Evolutionary conservation across 2,888 invertebrate species (phyloP).

Genomic region (Bibio marci): DNA sequence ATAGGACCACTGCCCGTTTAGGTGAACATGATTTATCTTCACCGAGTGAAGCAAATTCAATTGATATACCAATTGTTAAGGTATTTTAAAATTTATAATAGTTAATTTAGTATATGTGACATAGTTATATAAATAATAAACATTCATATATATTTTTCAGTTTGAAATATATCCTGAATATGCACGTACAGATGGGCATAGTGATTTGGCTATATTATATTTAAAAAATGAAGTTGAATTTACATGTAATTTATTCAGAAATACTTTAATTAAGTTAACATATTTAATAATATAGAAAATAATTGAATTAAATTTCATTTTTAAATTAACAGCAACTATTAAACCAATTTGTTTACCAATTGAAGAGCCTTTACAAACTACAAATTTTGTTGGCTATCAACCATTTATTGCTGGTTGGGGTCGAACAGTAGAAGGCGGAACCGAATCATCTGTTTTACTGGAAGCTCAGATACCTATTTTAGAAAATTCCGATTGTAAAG

Average conservation of each 20-base stretch:
- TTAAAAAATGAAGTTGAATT: conserved; percentile 38
- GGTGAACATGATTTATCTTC: conserved; percentile 59
- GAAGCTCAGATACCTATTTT: conserved; percentile 56
- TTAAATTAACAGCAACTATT: conserved; percentile 41
- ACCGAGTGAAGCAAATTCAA: conserved; percentile 35
- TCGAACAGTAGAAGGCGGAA: conserved; percentile 37
- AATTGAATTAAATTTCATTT: conserved; percentile 1
- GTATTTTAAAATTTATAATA: conserved; percentile 49
- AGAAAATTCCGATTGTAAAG: conserved; percentile 38
- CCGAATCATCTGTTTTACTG: conserved; percentile 43
- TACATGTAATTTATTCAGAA: conserved; percentile 30
- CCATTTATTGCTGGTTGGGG: conserved; percentile 57
- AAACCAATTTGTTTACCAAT: conserved; percentile 61
- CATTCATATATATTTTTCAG: conserved; percentile 35
- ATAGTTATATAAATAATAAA: no score
- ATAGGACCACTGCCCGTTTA: conserved; percentile 48
- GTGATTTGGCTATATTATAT: conserved; percentile 64
- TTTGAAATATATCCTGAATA: conserved; percentile 46
- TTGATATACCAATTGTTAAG: conserved; percentile 42
- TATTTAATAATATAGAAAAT: background rate
- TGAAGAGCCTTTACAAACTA: conserved; percentile 32
- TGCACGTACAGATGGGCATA: conserved; percentile 38
- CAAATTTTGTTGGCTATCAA: conserved; percentile 35
- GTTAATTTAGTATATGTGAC: no score
- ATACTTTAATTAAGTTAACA: no score